A percentile compares a stretch with the other conserved stretches of the same genome.
These are phyloP conservation scores for Panthera uncia DNA, from an alignment of 2,113 vertebrate genomes.

Conservation along the genomic window DNA sequence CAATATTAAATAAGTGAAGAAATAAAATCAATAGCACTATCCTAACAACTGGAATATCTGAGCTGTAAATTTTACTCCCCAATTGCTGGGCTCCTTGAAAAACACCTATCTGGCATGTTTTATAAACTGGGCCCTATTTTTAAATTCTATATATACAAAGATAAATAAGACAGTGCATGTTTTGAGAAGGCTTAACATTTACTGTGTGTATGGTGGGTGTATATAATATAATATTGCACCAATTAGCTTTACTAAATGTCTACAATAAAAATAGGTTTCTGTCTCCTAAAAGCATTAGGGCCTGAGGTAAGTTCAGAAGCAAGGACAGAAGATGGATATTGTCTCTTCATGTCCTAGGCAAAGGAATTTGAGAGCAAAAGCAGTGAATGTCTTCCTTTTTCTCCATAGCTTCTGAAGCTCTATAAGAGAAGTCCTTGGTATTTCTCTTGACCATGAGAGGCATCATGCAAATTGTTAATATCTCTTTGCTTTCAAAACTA, in stretches of 20 bases:
- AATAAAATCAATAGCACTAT: background rate
- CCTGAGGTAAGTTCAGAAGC: background rate
- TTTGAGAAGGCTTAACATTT: background rate
- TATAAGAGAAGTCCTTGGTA: background rate
- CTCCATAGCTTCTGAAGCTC: background rate
- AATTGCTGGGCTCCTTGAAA: background rate
- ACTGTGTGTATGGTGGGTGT: background rate
- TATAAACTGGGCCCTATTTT: background rate
- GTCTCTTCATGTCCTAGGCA: background rate
- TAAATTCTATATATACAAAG: background rate
- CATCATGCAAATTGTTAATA: background rate
- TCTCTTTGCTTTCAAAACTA: background rate
- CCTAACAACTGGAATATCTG: background rate
- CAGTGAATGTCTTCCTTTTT: background rate
- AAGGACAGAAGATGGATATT: background rate
- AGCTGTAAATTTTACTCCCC: background rate
- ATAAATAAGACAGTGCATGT: background rate
- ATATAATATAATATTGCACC: background rate
- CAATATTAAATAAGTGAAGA: background rate
- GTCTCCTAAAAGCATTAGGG: background rate
- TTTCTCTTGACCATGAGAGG: background rate
- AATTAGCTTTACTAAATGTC: background rate
- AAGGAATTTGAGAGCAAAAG: background rate
- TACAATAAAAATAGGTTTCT: background rate
- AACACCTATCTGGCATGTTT: background rate